phyloP scores from a whole-genome alignment of 2,797 vertebrate species.

The Lepus oiostolus region DNA sequence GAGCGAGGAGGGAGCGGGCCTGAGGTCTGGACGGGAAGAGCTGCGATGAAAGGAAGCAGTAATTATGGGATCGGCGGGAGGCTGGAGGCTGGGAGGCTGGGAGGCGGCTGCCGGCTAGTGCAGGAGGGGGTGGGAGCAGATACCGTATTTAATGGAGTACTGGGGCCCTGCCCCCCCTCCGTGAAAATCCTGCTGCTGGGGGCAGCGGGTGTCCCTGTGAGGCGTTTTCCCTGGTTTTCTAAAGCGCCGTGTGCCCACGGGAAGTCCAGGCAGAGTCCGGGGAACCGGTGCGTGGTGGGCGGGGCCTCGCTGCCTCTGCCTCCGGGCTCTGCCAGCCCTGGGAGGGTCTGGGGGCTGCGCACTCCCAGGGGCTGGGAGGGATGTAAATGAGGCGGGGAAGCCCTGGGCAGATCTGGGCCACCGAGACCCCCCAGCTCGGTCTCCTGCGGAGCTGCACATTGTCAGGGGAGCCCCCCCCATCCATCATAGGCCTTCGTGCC shows the following conservation, averaged over 20 bases:
- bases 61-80: constrained; percentile 92
- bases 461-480: constrained; percentile 45
- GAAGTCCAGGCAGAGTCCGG: too few species aligned
- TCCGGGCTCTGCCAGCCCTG: neutral
- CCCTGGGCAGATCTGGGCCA: neutral
- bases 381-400: neutral
- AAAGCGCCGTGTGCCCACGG: too few species aligned
- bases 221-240: too few species aligned
- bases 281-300: too few species aligned
- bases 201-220: neutral
- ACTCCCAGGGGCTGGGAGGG: neutral
- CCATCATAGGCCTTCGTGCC: constrained; percentile 48
- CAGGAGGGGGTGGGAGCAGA: constrained; percentile 81
- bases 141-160: constrained; percentile 54
- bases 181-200: rapidly evolving
- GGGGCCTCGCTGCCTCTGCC: too few species aligned
- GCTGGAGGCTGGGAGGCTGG: constrained; percentile 87
- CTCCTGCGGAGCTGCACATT: neutral
- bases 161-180: neutral
- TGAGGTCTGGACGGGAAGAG: constrained; percentile 88
- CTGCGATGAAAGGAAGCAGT: constrained; percentile 91
- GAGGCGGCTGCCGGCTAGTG: constrained; percentile 82
- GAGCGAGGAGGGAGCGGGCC: constrained; percentile 86
- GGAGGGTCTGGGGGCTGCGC: neutral
- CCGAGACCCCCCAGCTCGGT: neutral